Conservation (phyloP, 2,888 invertebrate species). For the Amphipyra berbera region DNA sequence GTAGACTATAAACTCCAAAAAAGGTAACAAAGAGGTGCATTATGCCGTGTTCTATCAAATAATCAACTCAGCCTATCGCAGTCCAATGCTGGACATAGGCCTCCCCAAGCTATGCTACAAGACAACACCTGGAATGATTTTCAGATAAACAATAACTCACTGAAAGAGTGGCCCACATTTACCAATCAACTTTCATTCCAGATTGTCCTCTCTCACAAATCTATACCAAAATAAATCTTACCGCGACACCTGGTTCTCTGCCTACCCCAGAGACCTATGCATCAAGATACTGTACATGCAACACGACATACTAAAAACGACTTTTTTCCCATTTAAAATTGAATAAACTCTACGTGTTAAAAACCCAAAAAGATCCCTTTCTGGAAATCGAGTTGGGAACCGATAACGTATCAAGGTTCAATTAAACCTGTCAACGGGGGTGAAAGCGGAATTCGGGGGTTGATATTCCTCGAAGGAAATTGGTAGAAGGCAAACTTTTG, state of each 20-base stretch:
- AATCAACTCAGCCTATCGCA: too few species aligned
- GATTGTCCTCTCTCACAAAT: not conserved
- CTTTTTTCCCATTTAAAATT: constrained; percentile 19
- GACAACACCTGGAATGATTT: too few species aligned
- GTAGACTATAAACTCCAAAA: too few species aligned
- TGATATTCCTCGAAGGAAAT: constrained; percentile 28
- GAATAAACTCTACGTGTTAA: constrained; percentile 24
- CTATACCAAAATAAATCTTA: constrained; percentile 3
- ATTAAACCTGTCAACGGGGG: constrained; percentile 66
- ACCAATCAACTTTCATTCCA: not conserved
- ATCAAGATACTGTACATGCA: constrained; percentile 18
- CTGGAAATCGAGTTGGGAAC: constrained; percentile 12
- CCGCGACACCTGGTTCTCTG: not conserved
- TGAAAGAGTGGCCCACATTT: too few species aligned
- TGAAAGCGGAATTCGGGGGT: constrained; percentile 31
- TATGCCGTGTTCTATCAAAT: too few species aligned
- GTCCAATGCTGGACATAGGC: too few species aligned
- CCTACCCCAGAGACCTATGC: constrained; percentile 3
- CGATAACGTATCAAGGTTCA: constrained; percentile 69
- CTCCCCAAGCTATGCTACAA: too few species aligned
- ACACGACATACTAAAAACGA: not conserved
- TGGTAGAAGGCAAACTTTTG: constrained; percentile 21
- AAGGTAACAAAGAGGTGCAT: too few species aligned
- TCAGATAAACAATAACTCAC: too few species aligned
- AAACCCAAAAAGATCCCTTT: constrained; percentile 24